phyloP scores from a whole-genome alignment of 1,140 invertebrate genomes.

The Pachypsylla venusta region DNA sequence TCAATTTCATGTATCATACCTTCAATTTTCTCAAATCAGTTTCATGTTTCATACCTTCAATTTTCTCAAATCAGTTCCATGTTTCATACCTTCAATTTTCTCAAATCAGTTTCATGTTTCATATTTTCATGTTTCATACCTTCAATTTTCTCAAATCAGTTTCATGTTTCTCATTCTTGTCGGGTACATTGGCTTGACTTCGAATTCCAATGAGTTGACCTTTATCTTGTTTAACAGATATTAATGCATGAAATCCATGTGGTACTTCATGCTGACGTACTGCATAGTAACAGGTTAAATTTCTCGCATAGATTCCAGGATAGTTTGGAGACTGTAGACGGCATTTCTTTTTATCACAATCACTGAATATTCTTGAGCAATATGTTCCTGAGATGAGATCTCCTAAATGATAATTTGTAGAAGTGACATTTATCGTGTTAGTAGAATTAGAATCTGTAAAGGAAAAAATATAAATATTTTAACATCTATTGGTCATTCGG shows the following conservation, averaged over 20 bases:
- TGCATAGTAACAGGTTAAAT: slow-evolving; percentile 76
- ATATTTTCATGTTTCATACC: slow-evolving; percentile 12
- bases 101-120: too few species aligned
- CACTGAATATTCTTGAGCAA: slow-evolving; percentile 75
- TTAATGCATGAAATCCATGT: slow-evolving; percentile 64
- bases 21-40: too few species aligned
- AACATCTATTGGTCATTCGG: too few species aligned
- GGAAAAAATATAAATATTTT: too few species aligned
- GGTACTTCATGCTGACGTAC: slow-evolving; percentile 66
- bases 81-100: too few species aligned
- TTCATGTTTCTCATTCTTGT: background rate
- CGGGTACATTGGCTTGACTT: slow-evolving; percentile 44
- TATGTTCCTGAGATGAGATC: slow-evolving; percentile 76
- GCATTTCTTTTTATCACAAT: slow-evolving; percentile 72
- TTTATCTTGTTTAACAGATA: slow-evolving; percentile 63
- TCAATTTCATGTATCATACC: too few species aligned
- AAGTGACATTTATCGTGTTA: too few species aligned
- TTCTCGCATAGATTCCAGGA: slow-evolving; percentile 76
- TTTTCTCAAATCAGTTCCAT: too few species aligned
- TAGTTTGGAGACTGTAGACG: slow-evolving; percentile 81
- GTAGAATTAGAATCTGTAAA: too few species aligned
- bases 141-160: slow-evolving; percentile 15
- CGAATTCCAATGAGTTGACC: slow-evolving; percentile 67
- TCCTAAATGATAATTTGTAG: slow-evolving; percentile 56
- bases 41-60: too few species aligned